Evolutionary conservation across 2,888 invertebrate species (phyloP), one percentile per base, ranked within the genome.

Genomic region (Tenthredo distinguenda): DNA sequence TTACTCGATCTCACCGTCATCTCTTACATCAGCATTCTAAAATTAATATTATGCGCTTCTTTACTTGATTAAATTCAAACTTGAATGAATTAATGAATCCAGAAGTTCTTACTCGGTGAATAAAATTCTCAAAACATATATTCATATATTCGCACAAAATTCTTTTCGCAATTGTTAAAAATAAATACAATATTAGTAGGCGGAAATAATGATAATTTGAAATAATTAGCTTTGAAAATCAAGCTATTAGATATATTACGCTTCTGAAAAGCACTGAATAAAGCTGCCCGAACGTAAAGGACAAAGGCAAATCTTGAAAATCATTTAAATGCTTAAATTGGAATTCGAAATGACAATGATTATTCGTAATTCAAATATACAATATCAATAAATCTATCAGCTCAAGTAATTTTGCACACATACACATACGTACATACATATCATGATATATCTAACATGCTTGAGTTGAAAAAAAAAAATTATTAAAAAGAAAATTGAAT

Each of bases 11-110:
- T 84, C 79, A 85, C 58, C 85, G 81, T 62, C 84, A 84, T 82
- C 86, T 85, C 83, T 88, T 86, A 88, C 84, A 87, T 87, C 86
- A 86, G 84, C 88, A 88, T 87, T 86, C 88, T 88, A 86, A 82
- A 87, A 87, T 86, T 47, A 86, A 55, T 81, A 71, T 21, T 43
- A 79, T 43, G 18, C 31, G 18, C 58, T 47, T 15, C n/a, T 74
- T 55, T 40, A 76, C 10, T 65, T 43, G 62, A 47, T 65, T 9
- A 40, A 40, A 65, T 62, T 79, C 37, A 58, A 84, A 68, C 68
- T 68, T 84, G 71, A 81, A 86, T 55, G 21, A 37, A 26, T 40
- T 15, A 40, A 85, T 18, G 43, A 86, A 85, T 71, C 84, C 81
- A 47, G 43, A 26, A 21, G 12, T 43, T n/a, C 12, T 21, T 4